phyloP scores from a whole-genome alignment of 2,113 vertebrate species.

The Chaenogobius annularis region DNA sequence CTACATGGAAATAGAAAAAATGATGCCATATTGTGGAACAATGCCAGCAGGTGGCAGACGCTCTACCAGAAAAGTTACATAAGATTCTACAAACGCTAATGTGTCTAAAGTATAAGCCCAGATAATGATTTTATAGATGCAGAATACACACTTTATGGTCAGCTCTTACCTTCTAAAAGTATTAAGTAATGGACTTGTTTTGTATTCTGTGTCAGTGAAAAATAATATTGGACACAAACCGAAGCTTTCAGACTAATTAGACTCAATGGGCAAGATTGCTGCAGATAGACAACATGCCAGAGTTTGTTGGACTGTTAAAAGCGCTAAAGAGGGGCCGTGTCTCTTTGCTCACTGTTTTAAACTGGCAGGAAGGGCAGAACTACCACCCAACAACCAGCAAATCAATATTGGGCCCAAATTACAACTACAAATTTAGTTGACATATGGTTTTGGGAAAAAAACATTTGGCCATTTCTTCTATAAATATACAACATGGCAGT shows the following conservation, averaged over 20 bases:
- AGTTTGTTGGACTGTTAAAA: conserved; percentile 28
- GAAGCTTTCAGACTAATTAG: conserved; percentile 4
- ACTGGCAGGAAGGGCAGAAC: conserved; percentile 21
- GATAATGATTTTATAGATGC: background rate
- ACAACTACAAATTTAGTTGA: background rate
- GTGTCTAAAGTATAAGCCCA: background rate
- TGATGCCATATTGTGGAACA: no score
- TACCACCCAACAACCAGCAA: background rate
- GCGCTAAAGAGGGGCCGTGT: conserved; percentile 13
- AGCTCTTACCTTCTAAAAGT: background rate
- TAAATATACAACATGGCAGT: background rate
- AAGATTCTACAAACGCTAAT: background rate
- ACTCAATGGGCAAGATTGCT: conserved; percentile 22
- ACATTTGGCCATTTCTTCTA: background rate
- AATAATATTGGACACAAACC: conserved; percentile 12
- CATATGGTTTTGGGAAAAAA: conserved; percentile 16
- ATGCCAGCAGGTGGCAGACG: no score
- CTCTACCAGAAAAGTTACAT: background rate
- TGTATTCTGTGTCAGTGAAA: background rate
- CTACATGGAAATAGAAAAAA: no score
- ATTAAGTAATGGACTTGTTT: background rate
- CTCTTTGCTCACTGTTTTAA: conserved; percentile 7
- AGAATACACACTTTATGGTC: background rate
- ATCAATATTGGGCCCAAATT: background rate
- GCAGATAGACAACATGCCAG: conserved; percentile 6